Evolutionary conservation across 2,888 invertebrate species (phyloP), one percentile per base, ranked within the genome.

Genomic region (Tiliacea citrago): DNA sequence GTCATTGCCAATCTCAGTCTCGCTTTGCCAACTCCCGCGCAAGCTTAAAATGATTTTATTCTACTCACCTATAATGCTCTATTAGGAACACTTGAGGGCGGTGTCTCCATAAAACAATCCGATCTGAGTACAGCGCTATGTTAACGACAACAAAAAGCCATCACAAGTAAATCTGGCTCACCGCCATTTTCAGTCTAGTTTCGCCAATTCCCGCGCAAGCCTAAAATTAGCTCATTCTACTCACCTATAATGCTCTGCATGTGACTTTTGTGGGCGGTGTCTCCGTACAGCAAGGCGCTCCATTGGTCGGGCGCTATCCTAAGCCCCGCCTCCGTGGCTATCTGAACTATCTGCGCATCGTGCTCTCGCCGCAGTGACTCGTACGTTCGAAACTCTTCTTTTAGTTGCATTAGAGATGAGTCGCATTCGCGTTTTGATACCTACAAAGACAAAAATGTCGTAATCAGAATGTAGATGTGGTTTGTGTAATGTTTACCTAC

Each of bases 241-340:
- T 62, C 76, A 91, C 92, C 92, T 78, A 96, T 95, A 92, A 95
- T 95, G 90, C 98, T 98, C 95, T 99, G 99, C 99, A 99, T 99
- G 92, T 99, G 99, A 13, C 99, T 99, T 92, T 99, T 99, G 92
- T 99, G 99, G 8, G 97, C 97, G 0, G 98, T 98, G 92, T 99
- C 99, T 0, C 99, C 99, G 91, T 99, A 99, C 0, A 99, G 95
- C 65, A 99, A 94, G 0, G 99, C 98, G 4, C 99, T 99, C 99
- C 99, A 99, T 92, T 99, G 99, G 92, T 99, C 99, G 0, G 99
- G 99, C 0, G 99, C 99, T 81, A 99, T 99, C 76, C 99, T 97
- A 42, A 99, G 96, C 0, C 99, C 99, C 1, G 99, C 99, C 94
- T 99, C 99, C 0, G 99, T 98, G 0, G 99, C 99, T 81, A 99